phyloP scores from a whole-genome alignment of 2,888 invertebrate genomes.

The Gymnocheta viridis region DNA sequence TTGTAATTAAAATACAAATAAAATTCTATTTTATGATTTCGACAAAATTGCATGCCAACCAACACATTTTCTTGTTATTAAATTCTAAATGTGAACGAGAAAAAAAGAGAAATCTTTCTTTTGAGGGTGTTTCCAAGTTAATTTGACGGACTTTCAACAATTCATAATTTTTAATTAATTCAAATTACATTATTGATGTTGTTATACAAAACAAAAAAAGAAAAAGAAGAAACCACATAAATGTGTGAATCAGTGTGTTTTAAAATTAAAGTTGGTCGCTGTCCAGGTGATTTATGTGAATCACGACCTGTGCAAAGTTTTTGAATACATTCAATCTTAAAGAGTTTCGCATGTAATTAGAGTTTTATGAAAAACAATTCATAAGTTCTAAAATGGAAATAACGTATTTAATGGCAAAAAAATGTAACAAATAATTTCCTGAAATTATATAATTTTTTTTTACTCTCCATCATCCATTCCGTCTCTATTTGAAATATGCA shows the following conservation, averaged over 20 bases:
- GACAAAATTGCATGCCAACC: conserved; percentile 20
- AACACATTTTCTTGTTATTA: background rate
- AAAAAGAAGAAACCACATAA: background rate
- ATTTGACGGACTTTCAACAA: conserved; percentile 53
- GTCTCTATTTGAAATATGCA: background rate
- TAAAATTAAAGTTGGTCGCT: background rate
- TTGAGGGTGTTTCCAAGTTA: conserved; percentile 46
- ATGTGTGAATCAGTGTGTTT: background rate
- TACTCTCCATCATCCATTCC: background rate
- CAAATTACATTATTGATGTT: background rate
- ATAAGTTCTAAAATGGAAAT: too few species aligned
- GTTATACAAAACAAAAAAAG: background rate
- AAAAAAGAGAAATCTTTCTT: conserved; percentile 11
- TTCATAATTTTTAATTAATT: conserved; percentile 32
- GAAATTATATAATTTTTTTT: too few species aligned
- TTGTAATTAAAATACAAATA: background rate
- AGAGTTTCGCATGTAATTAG: too few species aligned
- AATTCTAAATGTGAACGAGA: background rate
- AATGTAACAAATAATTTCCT: too few species aligned
- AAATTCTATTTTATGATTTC: conserved; percentile 7
- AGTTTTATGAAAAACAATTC: too few species aligned
- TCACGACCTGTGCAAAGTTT: too few species aligned
- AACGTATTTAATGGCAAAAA: too few species aligned
- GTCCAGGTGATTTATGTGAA: background rate
- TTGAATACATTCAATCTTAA: too few species aligned